Evolutionary conservation across 2,797 vertebrate genomes (phyloP), one percentile per base, ranked within the genome.

Genomic region (Smutsia gigantea): DNA sequence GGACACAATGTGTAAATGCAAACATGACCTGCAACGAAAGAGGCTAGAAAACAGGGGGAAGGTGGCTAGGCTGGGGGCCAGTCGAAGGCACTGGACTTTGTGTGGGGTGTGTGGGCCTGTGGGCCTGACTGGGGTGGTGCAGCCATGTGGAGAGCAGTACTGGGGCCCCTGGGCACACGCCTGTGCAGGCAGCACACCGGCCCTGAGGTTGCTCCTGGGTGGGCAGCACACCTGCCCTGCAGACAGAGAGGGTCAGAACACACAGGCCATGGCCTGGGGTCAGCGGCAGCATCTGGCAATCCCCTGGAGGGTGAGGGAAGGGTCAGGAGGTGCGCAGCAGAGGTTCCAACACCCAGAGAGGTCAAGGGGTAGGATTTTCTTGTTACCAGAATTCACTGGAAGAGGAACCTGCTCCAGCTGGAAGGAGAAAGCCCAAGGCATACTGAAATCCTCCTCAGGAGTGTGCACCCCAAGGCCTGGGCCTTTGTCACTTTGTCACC

Each of bases 401-500:
- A 12, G 19, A 21, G 18, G 53, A 37, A 2, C 10, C 9, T 5
- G 3, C 21, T 42, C 15, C 42, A 7, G 5, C 0, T 0, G 2
- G 29, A 25, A 8, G 13, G 11, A 2, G 15, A 7, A 11, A 11
- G 17, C 31, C 10, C 1, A 0, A 9, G 19, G 27, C 42, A 11
- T 2, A 2, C 5, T 3, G 3, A 23, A 4, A 6, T 1, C 3
- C 0, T 0, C 2, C 21, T 55, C 5, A 19, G 27, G 49, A 10
- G 3, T 1, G 3, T 2, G 19, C 4, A 23, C 39, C 25, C 3
- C 0, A 37, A n/a, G 59, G 10, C 55, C 55, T 7, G 31, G 31
- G 59, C 34, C 37, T 49, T 49, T 13, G 6, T 12, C 39, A 2
- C 15, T 42, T 29, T 31, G 68, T 34, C 19, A 12, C 59, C 37